Conservation (phyloP, 2,797 vertebrate genomes). For the Chelonia mydas region DNA sequence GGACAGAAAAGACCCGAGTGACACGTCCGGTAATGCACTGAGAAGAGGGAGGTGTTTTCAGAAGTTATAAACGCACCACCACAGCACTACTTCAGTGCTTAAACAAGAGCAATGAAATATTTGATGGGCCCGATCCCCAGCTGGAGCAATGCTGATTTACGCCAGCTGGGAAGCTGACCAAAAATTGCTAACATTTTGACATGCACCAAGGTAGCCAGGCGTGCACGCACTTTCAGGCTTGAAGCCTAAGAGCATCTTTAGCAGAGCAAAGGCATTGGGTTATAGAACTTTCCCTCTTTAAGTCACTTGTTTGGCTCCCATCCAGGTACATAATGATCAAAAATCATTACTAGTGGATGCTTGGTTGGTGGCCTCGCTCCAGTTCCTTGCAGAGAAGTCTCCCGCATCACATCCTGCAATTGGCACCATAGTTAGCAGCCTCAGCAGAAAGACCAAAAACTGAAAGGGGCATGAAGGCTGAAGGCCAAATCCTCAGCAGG, state of each 20-base stretch:
- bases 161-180: not conserved
- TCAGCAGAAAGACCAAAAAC: fast-evolving
- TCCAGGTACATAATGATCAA: not conserved
- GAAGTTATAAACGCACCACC: not conserved
- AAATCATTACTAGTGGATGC: not conserved
- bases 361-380: not conserved
- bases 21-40: fast-evolving
- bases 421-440: fast-evolving
- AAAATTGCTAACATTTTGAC: not conserved
- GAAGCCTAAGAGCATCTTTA: not conserved
- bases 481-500: fast-evolving
- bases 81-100: not conserved
- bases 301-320: not conserved
- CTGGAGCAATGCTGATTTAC: not conserved
- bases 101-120: not conserved
- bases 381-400: not conserved
- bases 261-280: not conserved
- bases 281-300: not conserved
- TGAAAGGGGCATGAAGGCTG: fast-evolving
- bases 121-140: not conserved
- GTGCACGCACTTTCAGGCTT: not conserved
- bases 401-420: fast-evolving
- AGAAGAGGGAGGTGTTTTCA: not conserved
- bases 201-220: fast-evolving
- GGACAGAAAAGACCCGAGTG: not conserved